Base-by-base conservation (phyloP, 2,888 invertebrate species). In the Allygus modestus region DNA sequence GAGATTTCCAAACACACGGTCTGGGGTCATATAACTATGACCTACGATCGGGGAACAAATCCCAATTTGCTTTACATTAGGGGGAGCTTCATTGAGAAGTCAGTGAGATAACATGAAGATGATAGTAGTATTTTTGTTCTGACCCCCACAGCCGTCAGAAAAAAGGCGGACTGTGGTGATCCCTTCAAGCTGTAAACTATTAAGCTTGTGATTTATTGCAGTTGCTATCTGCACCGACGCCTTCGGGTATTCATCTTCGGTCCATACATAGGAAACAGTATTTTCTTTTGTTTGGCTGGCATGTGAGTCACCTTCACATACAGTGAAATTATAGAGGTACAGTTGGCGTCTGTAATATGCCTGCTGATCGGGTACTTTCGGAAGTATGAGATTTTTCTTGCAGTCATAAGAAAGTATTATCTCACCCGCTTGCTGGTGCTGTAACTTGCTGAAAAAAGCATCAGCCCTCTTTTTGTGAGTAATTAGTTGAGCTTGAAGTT, bases 301-400 rank as follows among this genome's bases (percentile, higher is more conserved):
- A 81, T 88, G 87, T 33, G 89, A 89, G 79, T 81, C 54, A 31
- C 89, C 89, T 75, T 87, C 83, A 77, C 89, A 89, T 26, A 89
- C 86, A 12, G 89, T 89, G 33, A 89, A 89, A 86, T 90, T 90
- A 81, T 89, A 89, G 23, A 83, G 37, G n/a, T n/a, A n/a, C n/a
- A n/a, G n/a, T n/a, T n/a, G n/a, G n/a, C n/a, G n/a, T n/a, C n/a
- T n/a, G n/a, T n/a, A n/a, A n/a, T n/a, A n/a, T n/a, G n/a, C n/a
- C n/a, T n/a, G n/a, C n/a, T n/a, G n/a, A n/a, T n/a, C n/a, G n/a
- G n/a, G n/a, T n/a, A n/a, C n/a, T n/a, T n/a, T n/a, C n/a, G n/a
- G n/a, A n/a, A n/a, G n/a, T 77, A 51, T 15, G 7, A 51, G 15
- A 51, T 51, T 51, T 51, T 12, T 51, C 51, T 28, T 81, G 58